These are phyloP conservation scores for Halcyon smyrnensis DNA, from an alignment of 2,797 vertebrate genomes.

Conservation along the genomic window DNA sequence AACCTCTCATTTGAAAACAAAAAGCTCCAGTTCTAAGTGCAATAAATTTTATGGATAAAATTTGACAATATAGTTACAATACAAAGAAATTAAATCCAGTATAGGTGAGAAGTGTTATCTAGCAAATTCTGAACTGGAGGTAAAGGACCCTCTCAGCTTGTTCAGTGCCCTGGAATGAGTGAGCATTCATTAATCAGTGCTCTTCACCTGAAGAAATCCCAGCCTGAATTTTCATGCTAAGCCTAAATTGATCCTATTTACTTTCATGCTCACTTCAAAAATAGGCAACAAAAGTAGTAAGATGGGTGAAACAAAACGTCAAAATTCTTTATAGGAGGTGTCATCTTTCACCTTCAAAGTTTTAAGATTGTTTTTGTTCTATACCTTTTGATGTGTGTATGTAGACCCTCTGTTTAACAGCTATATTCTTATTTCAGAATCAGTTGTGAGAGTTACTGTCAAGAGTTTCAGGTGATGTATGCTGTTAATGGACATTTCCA, in stretches of 20 bases:
- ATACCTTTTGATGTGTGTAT: background rate
- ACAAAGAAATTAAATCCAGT: background rate
- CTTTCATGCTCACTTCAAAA: background rate
- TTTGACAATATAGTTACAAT: background rate
- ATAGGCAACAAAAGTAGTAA: background rate
- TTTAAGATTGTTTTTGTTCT: background rate
- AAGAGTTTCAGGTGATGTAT: background rate
- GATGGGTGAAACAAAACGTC: background rate
- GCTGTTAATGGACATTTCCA: background rate
- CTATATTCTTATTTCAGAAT: background rate
- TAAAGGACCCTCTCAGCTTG: background rate
- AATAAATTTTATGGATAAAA: constrained; percentile 22
- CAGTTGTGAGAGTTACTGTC: background rate
- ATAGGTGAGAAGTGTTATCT: background rate
- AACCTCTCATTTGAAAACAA: constrained; percentile 46
- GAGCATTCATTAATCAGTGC: background rate
- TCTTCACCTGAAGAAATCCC: background rate
- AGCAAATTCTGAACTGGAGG: background rate
- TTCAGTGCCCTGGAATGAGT: background rate
- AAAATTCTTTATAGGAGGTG: background rate
- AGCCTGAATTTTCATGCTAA: background rate
- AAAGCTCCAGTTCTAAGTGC: background rate
- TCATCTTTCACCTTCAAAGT: background rate
- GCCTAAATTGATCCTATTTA: background rate
- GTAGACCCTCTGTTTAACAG: background rate